Percentiles rank a stretch among this genome's conserved stretches.
phyloP scores from a whole-genome alignment of 1,140 invertebrate species.

The Scaptomyza pallida region DNA sequence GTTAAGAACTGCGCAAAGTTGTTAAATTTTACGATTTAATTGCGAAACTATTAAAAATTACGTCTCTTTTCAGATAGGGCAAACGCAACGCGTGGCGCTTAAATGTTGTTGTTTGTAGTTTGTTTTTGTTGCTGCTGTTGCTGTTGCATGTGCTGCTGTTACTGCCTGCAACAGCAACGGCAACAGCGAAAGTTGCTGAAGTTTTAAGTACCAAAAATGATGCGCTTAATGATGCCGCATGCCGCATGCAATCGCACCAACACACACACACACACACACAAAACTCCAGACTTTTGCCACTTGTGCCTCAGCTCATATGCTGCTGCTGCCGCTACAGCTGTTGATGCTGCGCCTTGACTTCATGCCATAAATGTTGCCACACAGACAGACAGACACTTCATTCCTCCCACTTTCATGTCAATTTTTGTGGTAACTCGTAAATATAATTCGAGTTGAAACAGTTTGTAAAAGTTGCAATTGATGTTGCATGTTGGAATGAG shows the following conservation, averaged over 20 bases:
- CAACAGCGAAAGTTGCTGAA: slow-evolving; percentile 49
- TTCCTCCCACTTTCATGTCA: slow-evolving; percentile 21
- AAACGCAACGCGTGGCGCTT: slow-evolving; percentile 1
- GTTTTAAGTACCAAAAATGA: slow-evolving; percentile 79
- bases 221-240: slow-evolving; percentile 73
- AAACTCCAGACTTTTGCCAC: slow-evolving; percentile 22
- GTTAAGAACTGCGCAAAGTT: slow-evolving; percentile 82
- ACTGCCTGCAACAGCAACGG: slow-evolving; percentile 22
- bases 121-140: slow-evolving; percentile 9
- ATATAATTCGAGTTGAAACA: slow-evolving; percentile 74
- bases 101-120: slow-evolving; percentile 1
- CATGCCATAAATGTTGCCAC: slow-evolving; percentile 57
- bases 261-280: slow-evolving; percentile 64
- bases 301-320: slow-evolving; percentile 18
- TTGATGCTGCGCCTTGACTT: slow-evolving; percentile 39
- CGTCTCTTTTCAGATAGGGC: slow-evolving; percentile 67
- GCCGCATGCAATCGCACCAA: slow-evolving; percentile 44
- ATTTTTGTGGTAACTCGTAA: slow-evolving; percentile 67
- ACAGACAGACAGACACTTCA: too few species aligned
- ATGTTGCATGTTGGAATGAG: slow-evolving; percentile 26
- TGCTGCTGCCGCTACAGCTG: slow-evolving; percentile 73
- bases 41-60: slow-evolving; percentile 83
- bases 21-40: slow-evolving; percentile 83
- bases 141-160: slow-evolving; percentile 22
- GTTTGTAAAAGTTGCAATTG: slow-evolving; percentile 75